Evolutionary conservation across 2,113 vertebrate species (phyloP).

Genomic region (Mastomys coucha): DNA sequence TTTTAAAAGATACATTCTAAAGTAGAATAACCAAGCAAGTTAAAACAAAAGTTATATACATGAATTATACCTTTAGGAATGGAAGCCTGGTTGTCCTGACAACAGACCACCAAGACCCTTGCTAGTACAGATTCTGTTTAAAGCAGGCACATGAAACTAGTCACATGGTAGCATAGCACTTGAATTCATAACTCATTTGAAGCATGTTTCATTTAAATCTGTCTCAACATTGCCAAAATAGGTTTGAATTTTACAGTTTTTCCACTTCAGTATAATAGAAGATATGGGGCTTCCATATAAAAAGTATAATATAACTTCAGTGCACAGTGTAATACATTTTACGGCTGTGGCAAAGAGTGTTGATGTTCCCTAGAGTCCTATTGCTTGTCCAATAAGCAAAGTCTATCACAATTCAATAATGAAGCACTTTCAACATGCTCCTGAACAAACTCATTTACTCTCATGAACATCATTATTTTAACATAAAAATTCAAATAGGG

Average conservation of each 20-base stretch:
- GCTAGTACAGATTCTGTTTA: constrained; percentile 65
- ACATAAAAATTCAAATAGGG: constrained; percentile 57
- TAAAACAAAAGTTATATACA: constrained; percentile 24
- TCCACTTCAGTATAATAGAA: constrained; percentile 67
- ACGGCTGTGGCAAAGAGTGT: constrained; percentile 54
- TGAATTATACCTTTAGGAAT: constrained; percentile 60
- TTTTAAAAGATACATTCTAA: constrained; percentile 28
- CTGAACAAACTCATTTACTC: constrained; percentile 65
- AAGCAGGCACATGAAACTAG: constrained; percentile 67
- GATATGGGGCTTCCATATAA: constrained; percentile 64
- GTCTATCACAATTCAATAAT: constrained; percentile 66
- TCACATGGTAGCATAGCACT: constrained; percentile 21
- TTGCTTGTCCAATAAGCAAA: constrained; percentile 70
- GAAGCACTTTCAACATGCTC: constrained; percentile 69
- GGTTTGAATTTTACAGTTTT: constrained; percentile 75
- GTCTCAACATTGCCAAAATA: constrained; percentile 44
- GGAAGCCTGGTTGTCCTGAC: constrained; percentile 59
- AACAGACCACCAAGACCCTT: constrained; percentile 49
- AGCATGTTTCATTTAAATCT: constrained; percentile 67
- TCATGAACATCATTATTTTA: constrained; percentile 63
- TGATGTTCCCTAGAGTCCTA: constrained; percentile 56
- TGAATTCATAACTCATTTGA: constrained; percentile 62
- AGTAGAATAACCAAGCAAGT: constrained; percentile 59
- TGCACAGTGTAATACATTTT: constrained; percentile 61
- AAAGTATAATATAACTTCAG: constrained; percentile 67